Base-by-base conservation (phyloP, 2,888 invertebrate genomes). In the Ophonus ardosiacus region DNA sequence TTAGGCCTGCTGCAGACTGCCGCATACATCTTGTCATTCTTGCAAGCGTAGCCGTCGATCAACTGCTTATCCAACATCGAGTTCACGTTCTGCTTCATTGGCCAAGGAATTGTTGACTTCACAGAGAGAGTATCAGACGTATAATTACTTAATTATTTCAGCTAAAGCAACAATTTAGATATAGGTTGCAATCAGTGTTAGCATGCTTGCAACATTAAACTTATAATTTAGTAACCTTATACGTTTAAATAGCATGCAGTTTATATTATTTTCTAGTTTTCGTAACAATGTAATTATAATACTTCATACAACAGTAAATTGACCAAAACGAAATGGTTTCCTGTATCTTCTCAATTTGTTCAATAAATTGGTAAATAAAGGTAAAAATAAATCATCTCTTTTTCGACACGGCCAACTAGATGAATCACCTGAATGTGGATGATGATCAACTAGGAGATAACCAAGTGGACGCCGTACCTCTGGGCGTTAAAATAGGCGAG, bases 1-100 rank as follows among this genome's bases (percentile, higher is more conserved):
- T 89, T 89, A 89, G 89, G 88, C 89, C 88, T 88, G 8, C 15
- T 38, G 51, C 43, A 74, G 40, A 74, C 56, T 51, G 68, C 17
- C 8, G 82, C 57, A 76, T 83, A 61, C 43, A n/a, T 83, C 74
- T 57, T 74, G 83, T 83, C 83, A 83, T 59, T 15, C 21, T 59
- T 56, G 57, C 43, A 83, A 61, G 18, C 83, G 76, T 83, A 83
- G 61, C 61, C 76, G 83, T 83, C 83, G 43, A 83, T 83, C 83
- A 61, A 83, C 61, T 59, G 76, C 40, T 17, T 83, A 76, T 59
- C 74, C 2, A 18, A n/a, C 63, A 40, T 59, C 38, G 76, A 31
- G 56, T 43, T 61, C 15, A 15, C 56, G 83, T 83, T 83, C 83
- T 83, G 83, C 83, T 61, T 83, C 59, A 83, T 83, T 83, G 83